phyloP scores from a whole-genome alignment of 2,888 invertebrate genomes.

The Halictus quadricinctus region DNA sequence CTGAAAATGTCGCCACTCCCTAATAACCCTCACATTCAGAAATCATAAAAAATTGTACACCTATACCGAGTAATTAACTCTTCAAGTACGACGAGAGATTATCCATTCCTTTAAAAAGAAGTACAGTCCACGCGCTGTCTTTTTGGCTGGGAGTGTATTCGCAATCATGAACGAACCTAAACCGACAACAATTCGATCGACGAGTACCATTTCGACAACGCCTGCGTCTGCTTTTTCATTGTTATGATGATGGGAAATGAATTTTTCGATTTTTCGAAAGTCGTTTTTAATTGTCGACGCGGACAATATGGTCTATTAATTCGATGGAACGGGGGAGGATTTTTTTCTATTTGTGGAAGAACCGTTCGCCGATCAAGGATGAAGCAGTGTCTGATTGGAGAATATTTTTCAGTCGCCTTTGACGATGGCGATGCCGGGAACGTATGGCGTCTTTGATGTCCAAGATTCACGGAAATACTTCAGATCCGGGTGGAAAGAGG shows the following conservation, averaged over 20 bases:
- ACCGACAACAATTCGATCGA: constrained; percentile 58
- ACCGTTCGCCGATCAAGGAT: constrained; percentile 1
- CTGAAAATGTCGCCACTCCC: no score
- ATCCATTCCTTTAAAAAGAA: no score
- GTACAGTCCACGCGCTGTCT: background rate
- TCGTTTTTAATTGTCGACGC: constrained; percentile 46
- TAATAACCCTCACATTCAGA: no score
- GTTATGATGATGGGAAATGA: constrained; percentile 66
- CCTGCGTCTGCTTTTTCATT: constrained; percentile 51
- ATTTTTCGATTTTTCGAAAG: constrained; percentile 18
- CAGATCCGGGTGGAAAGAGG: background rate
- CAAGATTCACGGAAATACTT: constrained; percentile 21
- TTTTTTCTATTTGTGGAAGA: constrained; percentile 10
- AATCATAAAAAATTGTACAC: no score
- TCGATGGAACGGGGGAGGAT: constrained; percentile 6
- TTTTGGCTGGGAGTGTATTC: background rate
- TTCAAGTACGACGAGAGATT: no score
- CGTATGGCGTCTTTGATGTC: background rate
- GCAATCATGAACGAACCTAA: background rate
- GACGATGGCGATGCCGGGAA: background rate
- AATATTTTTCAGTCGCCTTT: constrained; percentile 14
- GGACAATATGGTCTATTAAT: constrained; percentile 41
- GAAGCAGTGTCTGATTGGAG: constrained; percentile 38
- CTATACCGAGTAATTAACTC: no score
- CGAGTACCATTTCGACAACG: constrained; percentile 17